Base-by-base conservation (phyloP, 2,888 invertebrate species). In the Pachliopta kotzebuea region DNA sequence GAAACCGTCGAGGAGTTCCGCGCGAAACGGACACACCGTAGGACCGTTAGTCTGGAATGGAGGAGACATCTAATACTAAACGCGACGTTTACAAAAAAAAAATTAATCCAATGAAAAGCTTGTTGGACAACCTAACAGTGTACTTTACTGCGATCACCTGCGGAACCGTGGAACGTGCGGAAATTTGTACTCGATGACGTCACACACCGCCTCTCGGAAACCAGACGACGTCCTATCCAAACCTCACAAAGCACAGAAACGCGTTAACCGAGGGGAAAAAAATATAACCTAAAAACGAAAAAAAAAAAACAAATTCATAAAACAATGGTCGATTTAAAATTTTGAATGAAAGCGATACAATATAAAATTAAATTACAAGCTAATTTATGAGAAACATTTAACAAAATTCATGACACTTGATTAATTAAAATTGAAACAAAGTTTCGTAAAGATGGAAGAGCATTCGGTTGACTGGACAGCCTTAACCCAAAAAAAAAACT, bases 381-480 rank as follows among this genome's bases (percentile, higher is more conserved):
- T 85, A 86, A 86, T 81, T 80, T 85, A 85, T 82, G 82, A 83
- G 81, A 83, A 80, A 83, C 73, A 76, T 79, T 76, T 72, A 75
- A 81, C 79, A 82, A 86, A 53, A 84, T 80, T 85, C 82, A 85
- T 87, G 87, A 90, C 83, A 85, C 81, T 81, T 82, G 82, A 80
- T 72, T 76, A 78, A 21, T 21, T n/a, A 52, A 52, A 49, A 78
- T 76, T 70, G 64, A 69, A 63, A 72, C 68, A 75, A 76, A 73
- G 69, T 72, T 71, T 68, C 79, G 79, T 74, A 77, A 81, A 83
- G 76, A 58, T 87, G 87, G 87, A 90, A 88, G n/a, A n/a, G 87
- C 86, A 84, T 83, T 85, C 82, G 77, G 78, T 85, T 83, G 86
- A 86, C 83, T 83, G 72, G 72, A 74, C 79, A 78, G 79, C 80